Base-by-base conservation (phyloP, 2,888 invertebrate species). In the Caradrina kadenii region DNA sequence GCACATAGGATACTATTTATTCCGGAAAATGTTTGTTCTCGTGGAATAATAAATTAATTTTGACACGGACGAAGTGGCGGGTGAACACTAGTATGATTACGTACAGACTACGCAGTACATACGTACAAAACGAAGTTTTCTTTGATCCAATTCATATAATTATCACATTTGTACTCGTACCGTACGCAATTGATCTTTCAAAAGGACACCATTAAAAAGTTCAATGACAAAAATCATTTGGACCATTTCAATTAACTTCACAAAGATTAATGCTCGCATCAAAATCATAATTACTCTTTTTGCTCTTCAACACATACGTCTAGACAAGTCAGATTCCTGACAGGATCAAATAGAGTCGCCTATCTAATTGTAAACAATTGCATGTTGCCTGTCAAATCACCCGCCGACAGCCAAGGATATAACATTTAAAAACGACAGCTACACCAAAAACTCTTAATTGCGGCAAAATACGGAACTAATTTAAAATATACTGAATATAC, bases 371-470 rank as follows among this genome's bases (percentile, higher is more conserved):
- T 22, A 26, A 50, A 62, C 70, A 69, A 73, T 69, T 69, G 71
- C 55, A n/a, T 26, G 80, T 76, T 71, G 58, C 55, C 68, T 82
- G 85, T 82, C 83, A 84, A 74, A 83, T 84, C 68, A 80, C 22
- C 64, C 17, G 50, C 7, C 31, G 69, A 71, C 82, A 84, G n/a
- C 63, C 82, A 84, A 83, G 84, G 84, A 83, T 83, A 22, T 67
- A 69, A 62, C 68, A 64, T 67, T 84, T 79, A 59, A 69, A 64
- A 54, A 62, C 19, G 54, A 53, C 52, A 10, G 0, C 2, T 49
- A 45, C 54, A 78, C 60, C 49, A 65, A 11, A 42, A n/a, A 15
- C 15, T 26, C 17, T 31, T 19, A 58, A 66, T 17, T 55, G 17
- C 45, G 48, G 35, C 39, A 13, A n/a, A 58, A 58, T 39, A 22